Base-by-base conservation (phyloP, 2,888 invertebrate genomes). In the Molorchus minor region DNA sequence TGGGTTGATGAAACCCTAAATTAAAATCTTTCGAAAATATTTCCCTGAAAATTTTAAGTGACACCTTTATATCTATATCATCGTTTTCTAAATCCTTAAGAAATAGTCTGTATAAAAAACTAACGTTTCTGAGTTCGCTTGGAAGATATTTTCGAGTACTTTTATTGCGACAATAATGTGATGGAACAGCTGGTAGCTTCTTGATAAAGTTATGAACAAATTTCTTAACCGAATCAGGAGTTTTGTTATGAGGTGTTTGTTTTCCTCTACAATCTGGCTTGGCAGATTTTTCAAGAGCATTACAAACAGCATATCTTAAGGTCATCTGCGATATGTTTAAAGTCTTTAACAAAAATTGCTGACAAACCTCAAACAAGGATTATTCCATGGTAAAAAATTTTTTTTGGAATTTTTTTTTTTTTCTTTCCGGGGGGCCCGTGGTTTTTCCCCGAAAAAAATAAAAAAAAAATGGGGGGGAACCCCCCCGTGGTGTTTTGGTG, bases 1-100 rank as follows among this genome's bases (percentile, higher is more conserved):
- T 65, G 10, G 61, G 59, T 15, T 51, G 35, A 30, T 69, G 57
- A 52, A 68, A 62, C 15, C 63, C 61, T 15, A 66, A 58, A 61
- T 69, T 67, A 44, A 63, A 64, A 19, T 62, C 43, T 17, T 44
- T 49, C 30, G 20, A 33, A 46, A 67, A 66, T 45, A 63, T 64
- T 45, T 46, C 46, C 30, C 25, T 12, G 35, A 63, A 60, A 19
- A 61, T 12, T 20, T 44, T 51, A 49, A 47, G 8, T 40, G 36
- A 41, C 20, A 7, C 20, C 17, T 19, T 41, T 41, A 41, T 35
- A 35, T 35, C 35, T 35, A 35, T n/a, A 35, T 12, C n/a, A 4
- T 35, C 41, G 41, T 20, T 20, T 41, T 20, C 5, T 41, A 20
- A 19, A 19, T 16, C 41, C 20, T n/a, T 20, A 41, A 15, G 20